A percentile compares a stretch with the other conserved stretches of the same genome.
Conservation (phyloP, 2,888 invertebrate genomes). For the Athalia rosae region DNA sequence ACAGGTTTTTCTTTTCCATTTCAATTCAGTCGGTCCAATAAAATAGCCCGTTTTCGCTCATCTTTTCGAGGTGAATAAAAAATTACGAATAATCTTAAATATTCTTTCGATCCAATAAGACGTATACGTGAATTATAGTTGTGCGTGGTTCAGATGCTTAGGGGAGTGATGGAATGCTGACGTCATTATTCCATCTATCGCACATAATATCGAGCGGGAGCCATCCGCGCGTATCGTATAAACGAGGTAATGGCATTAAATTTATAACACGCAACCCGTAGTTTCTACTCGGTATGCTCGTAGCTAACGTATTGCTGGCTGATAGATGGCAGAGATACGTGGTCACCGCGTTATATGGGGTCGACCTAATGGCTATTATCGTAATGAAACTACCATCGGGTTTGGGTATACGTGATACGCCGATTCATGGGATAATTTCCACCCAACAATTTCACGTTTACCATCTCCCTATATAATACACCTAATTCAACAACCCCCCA, state of each 20-base stretch:
- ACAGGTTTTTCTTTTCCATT: too few species aligned
- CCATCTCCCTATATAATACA: neutral
- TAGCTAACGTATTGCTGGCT: slow-evolving; percentile 50
- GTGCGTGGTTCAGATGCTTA: slow-evolving; percentile 29
- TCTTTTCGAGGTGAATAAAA: neutral
- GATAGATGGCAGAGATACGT: slow-evolving; percentile 49
- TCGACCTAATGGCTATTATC: slow-evolving; percentile 44
- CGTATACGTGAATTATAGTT: slow-evolving; percentile 22
- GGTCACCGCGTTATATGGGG: slow-evolving; percentile 19
- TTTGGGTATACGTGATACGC: slow-evolving; percentile 34
- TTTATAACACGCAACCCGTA: slow-evolving; percentile 53
- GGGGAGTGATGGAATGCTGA: slow-evolving; percentile 58
- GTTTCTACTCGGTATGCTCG: slow-evolving; percentile 42
- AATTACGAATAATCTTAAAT: neutral
- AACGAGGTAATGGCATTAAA: slow-evolving; percentile 60
- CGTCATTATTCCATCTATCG: slow-evolving; percentile 59
- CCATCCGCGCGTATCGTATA: slow-evolving; percentile 52
- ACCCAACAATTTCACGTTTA: slow-evolving; percentile 1
- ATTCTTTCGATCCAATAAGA: neutral
- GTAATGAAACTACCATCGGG: slow-evolving; percentile 46
- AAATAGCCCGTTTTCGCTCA: neutral
- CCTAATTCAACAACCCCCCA: neutral
- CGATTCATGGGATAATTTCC: slow-evolving; percentile 26
- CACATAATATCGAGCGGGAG: slow-evolving; percentile 53
- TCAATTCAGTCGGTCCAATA: neutral